A percentile compares a stretch with the other conserved stretches of the same genome.
phyloP scores from a whole-genome alignment of 2,888 invertebrate genomes.

The Cephus runcator region DNA sequence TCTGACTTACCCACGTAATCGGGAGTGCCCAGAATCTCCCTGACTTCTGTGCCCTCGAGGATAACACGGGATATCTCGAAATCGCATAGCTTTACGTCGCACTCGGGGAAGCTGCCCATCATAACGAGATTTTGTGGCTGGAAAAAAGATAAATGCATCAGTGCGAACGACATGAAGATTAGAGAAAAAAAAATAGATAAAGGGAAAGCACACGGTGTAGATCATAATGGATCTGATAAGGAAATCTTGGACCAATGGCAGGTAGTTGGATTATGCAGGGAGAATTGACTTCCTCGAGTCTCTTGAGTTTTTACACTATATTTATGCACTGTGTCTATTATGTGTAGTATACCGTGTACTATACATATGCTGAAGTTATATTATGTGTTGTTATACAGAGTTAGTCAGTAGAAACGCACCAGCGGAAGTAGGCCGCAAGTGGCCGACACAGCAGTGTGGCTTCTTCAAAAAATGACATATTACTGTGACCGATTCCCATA shows the following conservation, averaged over 20 bases:
- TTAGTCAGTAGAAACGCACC: too few species aligned
- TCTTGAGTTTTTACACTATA: not conserved
- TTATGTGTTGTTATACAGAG: not conserved
- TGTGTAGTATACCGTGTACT: not conserved
- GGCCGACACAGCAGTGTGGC: too few species aligned
- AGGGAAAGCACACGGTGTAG: not conserved
- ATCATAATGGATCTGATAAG: not conserved
- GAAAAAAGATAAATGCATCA: constrained; percentile 37
- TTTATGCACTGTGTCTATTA: not conserved
- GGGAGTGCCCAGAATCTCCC: constrained; percentile 76
- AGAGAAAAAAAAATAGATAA: not conserved
- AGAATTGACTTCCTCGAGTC: not conserved
- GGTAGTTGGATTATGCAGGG: not conserved
- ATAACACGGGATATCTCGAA: constrained; percentile 74
- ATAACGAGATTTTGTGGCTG: constrained; percentile 77
- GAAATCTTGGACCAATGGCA: not conserved
- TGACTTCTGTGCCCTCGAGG: constrained; percentile 71
- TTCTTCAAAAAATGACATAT: too few species aligned
- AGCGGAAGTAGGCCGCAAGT: too few species aligned
- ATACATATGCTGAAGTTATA: not conserved
- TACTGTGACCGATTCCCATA: too few species aligned
- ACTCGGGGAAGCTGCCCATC: constrained; percentile 70
- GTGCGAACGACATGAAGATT: not conserved
- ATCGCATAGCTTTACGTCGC: constrained; percentile 73
- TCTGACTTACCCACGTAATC: constrained; percentile 73